These are phyloP conservation scores for Crotalus viridis DNA, from an alignment of 2,113 vertebrate genomes.

Conservation along the genomic window DNA sequence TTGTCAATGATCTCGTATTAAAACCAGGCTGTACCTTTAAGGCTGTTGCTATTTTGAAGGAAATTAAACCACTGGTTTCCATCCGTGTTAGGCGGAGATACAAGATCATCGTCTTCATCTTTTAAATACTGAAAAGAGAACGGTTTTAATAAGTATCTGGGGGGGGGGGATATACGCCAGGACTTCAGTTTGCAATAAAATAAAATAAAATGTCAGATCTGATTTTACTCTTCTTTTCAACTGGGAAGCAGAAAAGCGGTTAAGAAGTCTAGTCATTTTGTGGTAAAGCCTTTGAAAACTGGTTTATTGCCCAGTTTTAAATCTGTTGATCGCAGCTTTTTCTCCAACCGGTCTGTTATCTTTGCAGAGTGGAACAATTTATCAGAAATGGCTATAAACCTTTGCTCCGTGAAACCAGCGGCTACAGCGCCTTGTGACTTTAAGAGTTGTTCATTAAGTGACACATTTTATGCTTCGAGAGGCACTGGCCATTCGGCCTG, in stretches of 20 bases:
- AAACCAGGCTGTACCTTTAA: conserved; percentile 79
- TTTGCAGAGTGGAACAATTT: conserved; percentile 11
- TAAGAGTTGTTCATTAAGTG: background rate
- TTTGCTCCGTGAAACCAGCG: background rate
- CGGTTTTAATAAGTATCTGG: background rate
- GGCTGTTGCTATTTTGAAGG: conserved; percentile 82
- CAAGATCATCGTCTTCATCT: conserved; percentile 95
- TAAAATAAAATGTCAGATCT: background rate
- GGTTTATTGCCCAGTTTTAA: background rate
- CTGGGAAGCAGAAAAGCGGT: conserved; percentile 16
- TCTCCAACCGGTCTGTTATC: background rate
- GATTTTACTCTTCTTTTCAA: background rate
- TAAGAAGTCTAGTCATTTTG: background rate
- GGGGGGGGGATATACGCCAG: background rate
- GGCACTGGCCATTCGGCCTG: background rate
- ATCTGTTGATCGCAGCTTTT: background rate
- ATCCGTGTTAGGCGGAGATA: conserved; percentile 91
- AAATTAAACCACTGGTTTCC: conserved; percentile 97
- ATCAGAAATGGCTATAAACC: conserved; percentile 13
- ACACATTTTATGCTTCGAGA: conserved; percentile 6
- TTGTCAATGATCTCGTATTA: background rate
- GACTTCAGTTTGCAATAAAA: background rate
- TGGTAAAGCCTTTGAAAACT: conserved; percentile 4
- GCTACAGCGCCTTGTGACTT: background rate
- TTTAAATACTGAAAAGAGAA: conserved; percentile 85